These are phyloP conservation scores for Ceratitis capitata DNA, from an alignment of 1,140 invertebrate genomes.

Conservation along the genomic window DNA sequence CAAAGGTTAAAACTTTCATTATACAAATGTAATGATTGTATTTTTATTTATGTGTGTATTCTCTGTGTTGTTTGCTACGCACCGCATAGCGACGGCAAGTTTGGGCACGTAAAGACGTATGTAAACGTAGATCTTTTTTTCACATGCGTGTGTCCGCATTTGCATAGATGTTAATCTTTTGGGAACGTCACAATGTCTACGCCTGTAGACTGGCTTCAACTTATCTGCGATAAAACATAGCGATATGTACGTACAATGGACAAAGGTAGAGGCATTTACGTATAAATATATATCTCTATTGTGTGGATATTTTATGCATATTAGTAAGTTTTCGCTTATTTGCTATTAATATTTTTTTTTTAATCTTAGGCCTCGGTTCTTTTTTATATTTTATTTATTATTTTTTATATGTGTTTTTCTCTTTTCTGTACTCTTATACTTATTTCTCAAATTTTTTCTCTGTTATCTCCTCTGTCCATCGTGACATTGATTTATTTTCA, in stretches of 20 bases:
- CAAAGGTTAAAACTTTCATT: not conserved
- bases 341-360: not conserved
- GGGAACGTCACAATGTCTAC: not conserved
- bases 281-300: too few species aligned
- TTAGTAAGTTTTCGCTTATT: not conserved
- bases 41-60: too few species aligned
- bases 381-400: not conserved
- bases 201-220: not conserved
- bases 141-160: not conserved
- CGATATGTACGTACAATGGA: too few species aligned
- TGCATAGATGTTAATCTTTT: not conserved
- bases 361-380: not conserved
- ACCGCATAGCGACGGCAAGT: not conserved
- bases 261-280: too few species aligned
- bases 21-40: not conserved
- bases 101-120: not conserved
- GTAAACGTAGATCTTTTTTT: too few species aligned
- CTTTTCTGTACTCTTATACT: not conserved
- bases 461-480: not conserved
- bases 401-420: not conserved
- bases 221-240: too few species aligned
- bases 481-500: constrained; percentile 12
- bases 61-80: not conserved
- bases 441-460: not conserved
- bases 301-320: too few species aligned